Conservation (phyloP, 37 sponge, comb jelly and placozoan genomes). For the Agelas oroides region DNA sequence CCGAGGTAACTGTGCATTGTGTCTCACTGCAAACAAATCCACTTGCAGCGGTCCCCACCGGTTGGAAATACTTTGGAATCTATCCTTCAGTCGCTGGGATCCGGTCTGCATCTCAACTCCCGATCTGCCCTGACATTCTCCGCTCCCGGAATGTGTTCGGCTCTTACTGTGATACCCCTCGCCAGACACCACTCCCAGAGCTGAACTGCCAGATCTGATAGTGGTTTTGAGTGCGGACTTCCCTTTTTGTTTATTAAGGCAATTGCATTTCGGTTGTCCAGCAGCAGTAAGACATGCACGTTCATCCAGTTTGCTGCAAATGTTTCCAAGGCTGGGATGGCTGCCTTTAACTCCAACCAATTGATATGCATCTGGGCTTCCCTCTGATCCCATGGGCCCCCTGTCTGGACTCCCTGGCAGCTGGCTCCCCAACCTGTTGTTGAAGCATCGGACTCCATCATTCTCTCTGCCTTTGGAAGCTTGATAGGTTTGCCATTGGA, state of each 20-base stretch:
- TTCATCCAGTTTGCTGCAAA: background rate
- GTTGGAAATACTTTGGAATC: background rate
- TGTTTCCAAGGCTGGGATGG: conserved; percentile 21
- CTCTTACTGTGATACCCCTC: conserved; percentile 1
- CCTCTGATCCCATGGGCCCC: conserved; percentile 40
- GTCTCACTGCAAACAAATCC: conserved; percentile 10
- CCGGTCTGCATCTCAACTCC: background rate
- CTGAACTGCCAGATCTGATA: conserved; percentile 22
- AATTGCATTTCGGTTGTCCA: conserved; percentile 35
- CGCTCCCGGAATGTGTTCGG: conserved; percentile 36
- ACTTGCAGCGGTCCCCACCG: background rate
- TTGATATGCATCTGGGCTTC: conserved; percentile 44
- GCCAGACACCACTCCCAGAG: conserved; percentile 63
- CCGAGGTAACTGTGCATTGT: conserved; percentile 20
- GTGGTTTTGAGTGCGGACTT: conserved; percentile 9
- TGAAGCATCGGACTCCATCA: conserved; percentile 48
- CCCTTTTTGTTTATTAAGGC: conserved; percentile 46
- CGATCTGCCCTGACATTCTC: conserved; percentile 28
- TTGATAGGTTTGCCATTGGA: background rate
- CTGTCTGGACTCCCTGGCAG: conserved; percentile 30
- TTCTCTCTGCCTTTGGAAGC: background rate
- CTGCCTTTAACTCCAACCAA: conserved; percentile 50
- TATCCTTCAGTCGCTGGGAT: conserved; percentile 3
- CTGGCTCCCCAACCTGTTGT: conserved; percentile 45
- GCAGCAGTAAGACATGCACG: background rate